Evolutionary conservation across 2,113 vertebrate species (phyloP).

Genomic region (Coracopsis vasa): DNA sequence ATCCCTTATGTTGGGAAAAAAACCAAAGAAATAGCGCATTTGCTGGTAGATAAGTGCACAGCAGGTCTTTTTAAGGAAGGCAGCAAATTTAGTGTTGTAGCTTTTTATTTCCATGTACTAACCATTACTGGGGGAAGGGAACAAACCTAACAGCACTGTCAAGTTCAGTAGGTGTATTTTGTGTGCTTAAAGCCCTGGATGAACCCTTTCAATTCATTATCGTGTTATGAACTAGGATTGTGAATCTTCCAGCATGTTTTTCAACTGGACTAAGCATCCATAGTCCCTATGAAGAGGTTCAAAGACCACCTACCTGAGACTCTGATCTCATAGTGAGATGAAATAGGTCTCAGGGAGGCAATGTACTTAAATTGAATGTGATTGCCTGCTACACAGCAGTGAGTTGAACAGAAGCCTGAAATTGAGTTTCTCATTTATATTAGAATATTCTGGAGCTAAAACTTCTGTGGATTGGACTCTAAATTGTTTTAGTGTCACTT

Average conservation of each 20-base stretch:
- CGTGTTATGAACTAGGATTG: background rate
- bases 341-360: background rate
- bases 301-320: background rate
- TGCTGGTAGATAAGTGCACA: conserved; percentile 31
- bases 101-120: background rate
- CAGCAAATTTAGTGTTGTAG: conserved; percentile 1
- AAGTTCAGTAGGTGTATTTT: background rate
- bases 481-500: conserved; percentile 64
- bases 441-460: conserved; percentile 56
- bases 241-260: background rate
- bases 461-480: conserved; percentile 58
- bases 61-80: conserved; percentile 24
- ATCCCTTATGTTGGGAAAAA: conserved; percentile 7
- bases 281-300: background rate
- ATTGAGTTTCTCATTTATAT: background rate
- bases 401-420: background rate
- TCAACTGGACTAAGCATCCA: background rate
- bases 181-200: background rate
- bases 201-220: background rate
- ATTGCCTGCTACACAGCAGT: background rate
- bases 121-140: too few species aligned
- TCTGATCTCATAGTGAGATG: accelerated
- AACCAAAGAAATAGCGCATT: conserved; percentile 54
- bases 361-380: background rate
- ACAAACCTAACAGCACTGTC: background rate